These are phyloP conservation scores for Drosophila trichaetosa DNA, from an alignment of 2,888 invertebrate genomes.

Conservation along the genomic window DNA sequence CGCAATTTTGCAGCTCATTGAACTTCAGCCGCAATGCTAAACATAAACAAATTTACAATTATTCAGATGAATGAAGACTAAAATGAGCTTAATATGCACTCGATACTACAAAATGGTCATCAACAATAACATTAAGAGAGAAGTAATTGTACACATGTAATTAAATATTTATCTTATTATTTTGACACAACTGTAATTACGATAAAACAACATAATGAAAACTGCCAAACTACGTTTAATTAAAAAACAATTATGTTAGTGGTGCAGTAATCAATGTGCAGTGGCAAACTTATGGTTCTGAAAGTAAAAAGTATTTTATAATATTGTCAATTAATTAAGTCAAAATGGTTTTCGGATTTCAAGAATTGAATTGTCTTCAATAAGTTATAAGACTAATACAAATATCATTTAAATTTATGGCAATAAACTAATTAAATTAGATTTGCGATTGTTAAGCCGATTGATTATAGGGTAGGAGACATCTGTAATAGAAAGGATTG, in stretches of 20 bases:
- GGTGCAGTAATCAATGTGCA: background rate
- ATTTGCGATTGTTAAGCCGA: background rate
- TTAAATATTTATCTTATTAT: conserved; percentile 68
- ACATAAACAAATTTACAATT: conserved; percentile 50
- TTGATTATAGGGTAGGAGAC: background rate
- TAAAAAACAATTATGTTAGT: background rate
- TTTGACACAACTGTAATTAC: conserved; percentile 33
- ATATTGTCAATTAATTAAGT: too few species aligned
- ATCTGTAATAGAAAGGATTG: background rate
- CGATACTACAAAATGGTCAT: conserved; percentile 4
- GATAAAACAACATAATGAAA: conserved; percentile 26
- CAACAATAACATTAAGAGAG: conserved; percentile 5
- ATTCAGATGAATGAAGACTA: conserved; percentile 40
- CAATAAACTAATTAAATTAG: background rate
- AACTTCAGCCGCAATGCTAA: conserved; percentile 34
- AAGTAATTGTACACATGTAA: conserved; percentile 57
- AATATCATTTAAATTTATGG: background rate
- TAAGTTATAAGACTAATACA: background rate
- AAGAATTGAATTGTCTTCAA: background rate
- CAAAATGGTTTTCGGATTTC: background rate
- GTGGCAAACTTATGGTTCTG: background rate
- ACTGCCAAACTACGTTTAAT: conserved; percentile 60
- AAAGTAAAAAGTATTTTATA: background rate
- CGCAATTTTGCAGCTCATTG: conserved; percentile 53
- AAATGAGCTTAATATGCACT: conserved; percentile 29